Evolutionary conservation across 1,140 invertebrate genomes (phyloP).

Genomic region (Pseudomyrmex concolor): DNA sequence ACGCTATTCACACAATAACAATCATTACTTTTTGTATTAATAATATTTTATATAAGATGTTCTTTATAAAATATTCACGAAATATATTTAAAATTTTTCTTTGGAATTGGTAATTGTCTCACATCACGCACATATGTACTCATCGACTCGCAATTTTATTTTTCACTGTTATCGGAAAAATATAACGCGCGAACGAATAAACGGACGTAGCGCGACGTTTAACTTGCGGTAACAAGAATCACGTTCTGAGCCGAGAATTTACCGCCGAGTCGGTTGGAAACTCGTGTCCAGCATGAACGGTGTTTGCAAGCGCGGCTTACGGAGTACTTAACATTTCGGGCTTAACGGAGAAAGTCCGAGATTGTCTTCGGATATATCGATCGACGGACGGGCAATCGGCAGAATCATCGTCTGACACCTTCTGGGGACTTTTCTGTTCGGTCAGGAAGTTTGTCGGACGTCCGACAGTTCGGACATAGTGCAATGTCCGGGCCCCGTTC

Average conservation of each 20-base stretch:
- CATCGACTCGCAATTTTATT: background rate
- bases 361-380: conserved; percentile 48
- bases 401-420: conserved; percentile 33
- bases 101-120: background rate
- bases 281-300: conserved; percentile 36
- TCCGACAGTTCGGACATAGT: conserved; percentile 50
- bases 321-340: conserved; percentile 56
- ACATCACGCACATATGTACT: no score
- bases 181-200: background rate
- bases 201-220: background rate
- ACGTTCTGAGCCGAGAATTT: conserved; percentile 38
- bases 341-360: conserved; percentile 48
- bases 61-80: background rate
- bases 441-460: conserved; percentile 54
- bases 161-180: conserved; percentile 28
- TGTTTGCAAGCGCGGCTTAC: conserved; percentile 52
- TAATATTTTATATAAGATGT: background rate
- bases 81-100: background rate
- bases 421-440: conserved; percentile 50
- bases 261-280: conserved; percentile 1
- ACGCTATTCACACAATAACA: background rate
- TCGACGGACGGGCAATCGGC: conserved; percentile 38
- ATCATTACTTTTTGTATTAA: background rate
- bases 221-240: conserved; percentile 30
- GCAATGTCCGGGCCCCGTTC: background rate